Evolutionary conservation across 2,113 vertebrate genomes (phyloP), one percentile per base, ranked within the genome.

Genomic region (Tyrannus savana): DNA sequence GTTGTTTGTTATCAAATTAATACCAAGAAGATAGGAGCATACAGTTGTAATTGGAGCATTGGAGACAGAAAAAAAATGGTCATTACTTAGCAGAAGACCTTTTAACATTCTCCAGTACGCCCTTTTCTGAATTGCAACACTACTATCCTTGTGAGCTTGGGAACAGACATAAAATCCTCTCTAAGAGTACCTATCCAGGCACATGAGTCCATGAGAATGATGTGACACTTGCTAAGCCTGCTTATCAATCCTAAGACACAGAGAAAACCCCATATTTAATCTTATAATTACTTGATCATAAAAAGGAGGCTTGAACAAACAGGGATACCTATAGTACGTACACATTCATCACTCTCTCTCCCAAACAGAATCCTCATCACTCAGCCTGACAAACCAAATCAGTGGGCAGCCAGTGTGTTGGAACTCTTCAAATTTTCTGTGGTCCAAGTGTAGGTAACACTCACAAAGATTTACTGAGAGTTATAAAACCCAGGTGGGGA

Each of bases 321-420:
- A 3, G 3, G 3, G 58, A 14, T 30, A 27, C 12, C 21, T 47
- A 7, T 19, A 2, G 0, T 33, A n/a, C 14, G 21, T 46, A 27
- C 10, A 12, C 9, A 11, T 11, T 39, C 14, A 55, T 46, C 17
- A 27, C 6, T n/a, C 3, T 1, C 1, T 2, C 9, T 63, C 28
- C 14, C 33, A 33, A 39, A 58, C 4, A 1, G 2, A 64, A 68
- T 58, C 31, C 30, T 64, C 19, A 19, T 24, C 22, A 17, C 10
- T 85, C 9, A 35, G 18, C 23, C 14, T 72, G 28, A 23, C 21
- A 82, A 81, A 37, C 6, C 4, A 50, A 64, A 74, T 15, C 35
- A 47, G 52, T 50, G 25, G 9, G 10, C 24, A 93, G n/a, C 6
- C 17, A 30, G 27, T 8, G 2, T 44, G 14, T 15, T 89, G 28